Conservation (phyloP, 2,113 vertebrate species). For the Puffinus mauretanicus region DNA sequence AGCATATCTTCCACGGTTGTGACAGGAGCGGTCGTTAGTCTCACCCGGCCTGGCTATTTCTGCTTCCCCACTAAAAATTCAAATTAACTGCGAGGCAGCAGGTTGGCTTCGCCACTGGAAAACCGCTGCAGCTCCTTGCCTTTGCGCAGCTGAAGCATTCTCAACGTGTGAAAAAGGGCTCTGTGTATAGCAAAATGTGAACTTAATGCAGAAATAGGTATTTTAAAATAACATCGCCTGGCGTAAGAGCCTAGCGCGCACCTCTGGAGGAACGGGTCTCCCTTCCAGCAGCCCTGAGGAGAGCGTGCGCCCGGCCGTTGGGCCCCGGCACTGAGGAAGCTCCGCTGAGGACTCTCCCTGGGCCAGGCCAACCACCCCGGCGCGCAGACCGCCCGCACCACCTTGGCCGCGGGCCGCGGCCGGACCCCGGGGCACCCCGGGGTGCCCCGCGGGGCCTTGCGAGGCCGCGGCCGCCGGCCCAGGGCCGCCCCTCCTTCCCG, state of each 20-base stretch:
- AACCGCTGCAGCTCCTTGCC: not conserved
- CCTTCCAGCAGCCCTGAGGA: no score
- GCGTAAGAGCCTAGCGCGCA: accelerated
- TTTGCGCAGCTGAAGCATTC: accelerated
- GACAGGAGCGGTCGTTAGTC: accelerated
- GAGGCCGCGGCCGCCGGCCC: no score
- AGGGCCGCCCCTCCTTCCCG: no score
- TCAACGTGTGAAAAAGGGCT: not conserved
- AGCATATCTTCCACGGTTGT: accelerated
- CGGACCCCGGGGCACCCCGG: no score
- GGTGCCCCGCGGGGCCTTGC: no score
- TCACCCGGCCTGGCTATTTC: not conserved
- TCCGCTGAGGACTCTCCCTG: no score
- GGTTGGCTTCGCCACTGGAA: not conserved
- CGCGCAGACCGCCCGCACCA: not conserved
- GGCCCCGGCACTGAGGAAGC: not conserved
- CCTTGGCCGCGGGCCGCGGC: not conserved
- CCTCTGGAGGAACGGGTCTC: not conserved
- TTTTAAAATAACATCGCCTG: not conserved
- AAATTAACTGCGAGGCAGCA: accelerated
- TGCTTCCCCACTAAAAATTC: not conserved
- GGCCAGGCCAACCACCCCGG: not conserved
- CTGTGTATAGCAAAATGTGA: accelerated
- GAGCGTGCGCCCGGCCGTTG: not conserved
- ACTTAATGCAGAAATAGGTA: not conserved